Evolutionary conservation across 2,797 vertebrate species (phyloP).

Genomic region (Lycodopsis pacificus): DNA sequence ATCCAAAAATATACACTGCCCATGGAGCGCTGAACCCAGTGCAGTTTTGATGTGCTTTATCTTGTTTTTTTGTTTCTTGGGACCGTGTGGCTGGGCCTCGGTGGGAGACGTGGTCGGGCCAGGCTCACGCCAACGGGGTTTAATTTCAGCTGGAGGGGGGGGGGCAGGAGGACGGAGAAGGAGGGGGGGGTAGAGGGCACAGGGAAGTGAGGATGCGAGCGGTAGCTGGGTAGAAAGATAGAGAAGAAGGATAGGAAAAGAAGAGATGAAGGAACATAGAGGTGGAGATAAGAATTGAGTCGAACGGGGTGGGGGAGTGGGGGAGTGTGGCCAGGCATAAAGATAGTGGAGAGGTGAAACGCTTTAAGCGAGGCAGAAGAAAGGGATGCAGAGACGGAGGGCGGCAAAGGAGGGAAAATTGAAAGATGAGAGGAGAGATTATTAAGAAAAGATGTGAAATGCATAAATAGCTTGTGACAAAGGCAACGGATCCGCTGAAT

Average conservation of each 20-base stretch:
- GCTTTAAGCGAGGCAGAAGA: slow-evolving; percentile 68
- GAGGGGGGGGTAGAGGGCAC: slow-evolving; percentile 34
- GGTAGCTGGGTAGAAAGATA: slow-evolving; percentile 63
- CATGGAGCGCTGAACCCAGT: slow-evolving; percentile 57
- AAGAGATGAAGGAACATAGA: slow-evolving; percentile 72
- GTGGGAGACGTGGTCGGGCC: slow-evolving; percentile 55
- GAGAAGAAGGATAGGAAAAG: slow-evolving; percentile 57
- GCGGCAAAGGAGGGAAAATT: slow-evolving; percentile 74
- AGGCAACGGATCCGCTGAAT: slow-evolving; percentile 45
- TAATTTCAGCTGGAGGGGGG: slow-evolving; percentile 63
- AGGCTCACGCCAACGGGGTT: slow-evolving; percentile 52
- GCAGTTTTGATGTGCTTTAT: slow-evolving; percentile 77
- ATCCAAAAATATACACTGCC: slow-evolving; percentile 74
- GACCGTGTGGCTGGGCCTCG: slow-evolving; percentile 47
- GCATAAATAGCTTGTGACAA: slow-evolving; percentile 71
- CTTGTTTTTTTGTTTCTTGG: slow-evolving; percentile 72
- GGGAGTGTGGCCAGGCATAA: slow-evolving; percentile 51
- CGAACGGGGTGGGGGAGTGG: slow-evolving; percentile 44
- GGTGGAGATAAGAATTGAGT: slow-evolving; percentile 73
- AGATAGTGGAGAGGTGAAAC: slow-evolving; percentile 76
- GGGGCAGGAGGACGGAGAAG: slow-evolving; percentile 26
- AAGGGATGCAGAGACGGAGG: slow-evolving; percentile 60
- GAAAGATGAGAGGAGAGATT: slow-evolving; percentile 83
- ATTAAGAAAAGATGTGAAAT: slow-evolving; percentile 73
- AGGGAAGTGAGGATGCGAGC: slow-evolving; percentile 43